Evolutionary conservation across 2,113 vertebrate genomes (phyloP).

Genomic region (Myotis brandtii): DNA sequence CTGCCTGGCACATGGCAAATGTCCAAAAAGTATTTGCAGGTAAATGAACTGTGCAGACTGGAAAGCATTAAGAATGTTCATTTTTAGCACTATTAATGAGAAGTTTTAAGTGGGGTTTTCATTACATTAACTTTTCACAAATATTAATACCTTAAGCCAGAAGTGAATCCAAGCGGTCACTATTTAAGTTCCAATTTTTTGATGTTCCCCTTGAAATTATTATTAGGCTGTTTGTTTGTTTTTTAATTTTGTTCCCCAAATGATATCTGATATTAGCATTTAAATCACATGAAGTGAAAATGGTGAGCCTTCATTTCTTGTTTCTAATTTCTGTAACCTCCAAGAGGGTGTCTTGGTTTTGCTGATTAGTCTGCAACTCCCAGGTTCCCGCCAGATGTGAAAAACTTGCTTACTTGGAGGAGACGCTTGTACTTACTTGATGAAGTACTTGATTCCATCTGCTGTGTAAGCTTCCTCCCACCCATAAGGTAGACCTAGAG

Average conservation of each 20-base stretch:
- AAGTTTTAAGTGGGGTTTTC: constrained; percentile 1
- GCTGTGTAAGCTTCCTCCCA: constrained; percentile 95
- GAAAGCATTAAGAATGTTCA: background rate
- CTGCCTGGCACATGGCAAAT: background rate
- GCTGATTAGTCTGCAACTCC: constrained; percentile 75
- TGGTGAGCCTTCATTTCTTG: constrained; percentile 61
- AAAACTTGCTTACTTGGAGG: constrained; percentile 79
- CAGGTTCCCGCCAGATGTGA: constrained; percentile 80
- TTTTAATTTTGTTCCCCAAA: background rate
- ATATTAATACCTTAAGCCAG: background rate
- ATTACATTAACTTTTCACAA: constrained; percentile 52
- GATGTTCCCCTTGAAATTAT: constrained; percentile 43
- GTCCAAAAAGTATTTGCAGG: background rate
- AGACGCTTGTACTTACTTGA: constrained; percentile 91
- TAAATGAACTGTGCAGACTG: background rate
- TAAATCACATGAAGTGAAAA: constrained; percentile 71
- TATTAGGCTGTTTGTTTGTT: background rate
- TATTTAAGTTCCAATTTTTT: constrained; percentile 32
- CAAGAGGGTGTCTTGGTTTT: constrained; percentile 69
- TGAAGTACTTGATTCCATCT: constrained; percentile 95
- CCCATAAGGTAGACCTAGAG: constrained; percentile 92
- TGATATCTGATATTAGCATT: constrained; percentile 61
- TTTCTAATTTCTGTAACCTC: constrained; percentile 72
- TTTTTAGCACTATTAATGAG: background rate
- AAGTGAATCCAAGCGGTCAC: constrained; percentile 11